Percentiles rank a stretch among this genome's conserved stretches.
These are phyloP conservation scores for Lytechinus pictus DNA, from an alignment of 35 echinoderm and acorn worm species.

Conservation along the genomic window DNA sequence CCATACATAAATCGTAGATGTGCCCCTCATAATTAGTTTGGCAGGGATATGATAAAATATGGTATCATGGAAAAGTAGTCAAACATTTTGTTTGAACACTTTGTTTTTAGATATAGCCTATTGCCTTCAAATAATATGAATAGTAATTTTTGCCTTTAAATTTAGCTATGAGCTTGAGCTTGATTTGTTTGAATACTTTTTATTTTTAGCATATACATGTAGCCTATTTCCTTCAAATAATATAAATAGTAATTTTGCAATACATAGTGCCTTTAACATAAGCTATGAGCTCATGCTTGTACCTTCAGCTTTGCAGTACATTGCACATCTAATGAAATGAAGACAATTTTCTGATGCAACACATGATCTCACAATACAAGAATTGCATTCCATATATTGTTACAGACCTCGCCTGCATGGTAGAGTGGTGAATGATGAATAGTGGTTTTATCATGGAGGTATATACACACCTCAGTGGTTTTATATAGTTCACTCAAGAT, in stretches of 20 bases:
- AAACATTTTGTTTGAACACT: too few relatives aligned
- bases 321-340: neutral
- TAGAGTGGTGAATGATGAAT: neutral
- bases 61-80: too few relatives aligned
- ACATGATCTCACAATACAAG: neutral
- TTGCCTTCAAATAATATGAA: neutral
- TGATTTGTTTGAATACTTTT: neutral
- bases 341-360: neutral
- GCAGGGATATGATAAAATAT: too few relatives aligned
- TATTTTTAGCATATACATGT: too few relatives aligned
- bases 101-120: too few relatives aligned
- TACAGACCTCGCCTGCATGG: neutral
- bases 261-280: neutral
- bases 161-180: neutral
- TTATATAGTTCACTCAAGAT: too few relatives aligned
- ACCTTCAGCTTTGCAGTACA: neutral
- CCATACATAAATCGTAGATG: too few relatives aligned
- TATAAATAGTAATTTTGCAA: neutral
- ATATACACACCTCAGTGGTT: neutral
- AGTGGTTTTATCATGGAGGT: neutral
- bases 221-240: too few relatives aligned
- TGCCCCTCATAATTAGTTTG: too few relatives aligned
- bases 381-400: neutral
- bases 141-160: neutral
- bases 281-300: neutral